phyloP scores from a whole-genome alignment of 2,888 invertebrate genomes.

The Leptinotarsa peninsularis region DNA sequence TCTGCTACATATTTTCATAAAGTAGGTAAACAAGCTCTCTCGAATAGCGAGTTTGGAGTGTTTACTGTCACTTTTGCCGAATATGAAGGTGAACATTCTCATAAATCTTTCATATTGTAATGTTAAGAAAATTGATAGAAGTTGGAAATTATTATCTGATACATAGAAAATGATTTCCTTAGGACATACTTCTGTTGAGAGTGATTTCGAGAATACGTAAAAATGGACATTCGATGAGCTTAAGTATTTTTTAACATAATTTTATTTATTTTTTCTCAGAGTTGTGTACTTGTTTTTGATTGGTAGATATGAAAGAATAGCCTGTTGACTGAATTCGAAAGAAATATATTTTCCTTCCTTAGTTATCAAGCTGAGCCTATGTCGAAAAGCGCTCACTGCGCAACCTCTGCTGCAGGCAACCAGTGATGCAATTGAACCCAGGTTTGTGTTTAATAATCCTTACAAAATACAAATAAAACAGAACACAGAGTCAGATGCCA shows the following conservation, averaged over 20 bases:
- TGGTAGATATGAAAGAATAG: neutral
- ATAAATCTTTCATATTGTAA: neutral
- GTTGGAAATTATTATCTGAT: too few species aligned
- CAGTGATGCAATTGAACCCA: too few species aligned
- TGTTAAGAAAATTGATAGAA: neutral
- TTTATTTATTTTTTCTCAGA: neutral
- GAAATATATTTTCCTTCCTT: neutral
- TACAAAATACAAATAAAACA: too few species aligned
- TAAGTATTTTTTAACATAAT: neutral
- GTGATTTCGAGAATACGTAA: neutral
- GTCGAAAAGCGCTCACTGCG: too few species aligned
- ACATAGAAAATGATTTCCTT: too few species aligned
- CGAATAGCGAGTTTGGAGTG: neutral
- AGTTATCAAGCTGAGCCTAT: neutral
- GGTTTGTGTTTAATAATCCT: too few species aligned
- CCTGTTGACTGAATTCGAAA: neutral
- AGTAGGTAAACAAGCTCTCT: constrained; percentile 3
- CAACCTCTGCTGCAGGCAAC: too few species aligned
- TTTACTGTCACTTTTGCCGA: neutral
- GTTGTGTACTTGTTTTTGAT: neutral
- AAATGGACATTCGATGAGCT: neutral
- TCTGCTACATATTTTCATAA: constrained; percentile 8
- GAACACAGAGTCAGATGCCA: too few species aligned
- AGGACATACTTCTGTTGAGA: neutral
- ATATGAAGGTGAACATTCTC: neutral